phyloP scores from a whole-genome alignment of 2,797 vertebrate genomes.

The Labroides dimidiatus region DNA sequence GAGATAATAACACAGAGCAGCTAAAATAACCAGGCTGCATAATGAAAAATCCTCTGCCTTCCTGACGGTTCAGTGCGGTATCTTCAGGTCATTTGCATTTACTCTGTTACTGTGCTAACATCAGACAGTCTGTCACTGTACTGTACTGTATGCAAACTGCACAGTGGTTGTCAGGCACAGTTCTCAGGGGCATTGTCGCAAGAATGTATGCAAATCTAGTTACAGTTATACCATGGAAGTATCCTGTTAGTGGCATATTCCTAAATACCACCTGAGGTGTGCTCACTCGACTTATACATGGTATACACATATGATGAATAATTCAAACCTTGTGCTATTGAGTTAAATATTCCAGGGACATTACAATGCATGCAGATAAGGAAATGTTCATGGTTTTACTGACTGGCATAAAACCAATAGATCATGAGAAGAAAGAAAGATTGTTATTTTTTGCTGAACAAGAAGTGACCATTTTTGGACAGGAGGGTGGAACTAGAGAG shows the following conservation, averaged over 20 bases:
- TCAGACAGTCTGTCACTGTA: slow-evolving; percentile 33
- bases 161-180: slow-evolving; percentile 28
- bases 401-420: neutral
- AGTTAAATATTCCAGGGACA: neutral
- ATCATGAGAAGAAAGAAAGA: too few species aligned
- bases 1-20: slow-evolving; percentile 21
- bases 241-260: slow-evolving; percentile 1
- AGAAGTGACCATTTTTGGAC: too few species aligned
- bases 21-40: slow-evolving; percentile 35
- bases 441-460: too few species aligned
- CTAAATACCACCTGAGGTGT: slow-evolving; percentile 21
- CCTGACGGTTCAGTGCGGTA: slow-evolving; percentile 18
- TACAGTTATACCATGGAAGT: slow-evolving; percentile 48
- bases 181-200: slow-evolving; percentile 16
- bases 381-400: neutral
- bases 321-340: slow-evolving; percentile 4
- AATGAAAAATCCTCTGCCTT: slow-evolving; percentile 17
- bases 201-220: slow-evolving; percentile 43
- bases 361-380: too few species aligned
- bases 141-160: slow-evolving; percentile 27
- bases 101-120: slow-evolving; percentile 18
- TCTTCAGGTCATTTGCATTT: slow-evolving; percentile 49
- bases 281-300: neutral
- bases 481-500: too few species aligned
- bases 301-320: slow-evolving; percentile 14